A percentile compares a stretch with the other conserved stretches of the same genome.
Conservation (phyloP, 2,797 vertebrate genomes). For the Diplodus puntazzo region DNA sequence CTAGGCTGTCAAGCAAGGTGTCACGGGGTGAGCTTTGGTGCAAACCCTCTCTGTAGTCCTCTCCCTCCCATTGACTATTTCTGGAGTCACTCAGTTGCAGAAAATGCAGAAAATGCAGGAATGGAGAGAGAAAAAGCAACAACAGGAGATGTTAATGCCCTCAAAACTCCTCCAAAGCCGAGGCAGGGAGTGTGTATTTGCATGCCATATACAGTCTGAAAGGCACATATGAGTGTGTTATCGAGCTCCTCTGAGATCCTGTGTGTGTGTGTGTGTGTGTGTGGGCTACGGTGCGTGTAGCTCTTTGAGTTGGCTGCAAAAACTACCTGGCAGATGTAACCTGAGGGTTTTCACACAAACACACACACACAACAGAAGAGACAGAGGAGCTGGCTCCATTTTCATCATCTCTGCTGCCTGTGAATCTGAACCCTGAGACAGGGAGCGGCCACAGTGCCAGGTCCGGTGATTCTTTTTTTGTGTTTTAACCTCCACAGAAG, state of each 20-base stretch:
- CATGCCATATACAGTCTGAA: constrained; percentile 36
- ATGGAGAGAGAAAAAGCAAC: background rate
- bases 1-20: constrained; percentile 59
- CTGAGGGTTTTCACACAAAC: constrained; percentile 60
- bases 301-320: constrained; percentile 49
- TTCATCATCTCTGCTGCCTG: constrained; percentile 53
- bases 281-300: background rate
- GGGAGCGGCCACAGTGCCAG: constrained; percentile 37
- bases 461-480: constrained; percentile 15
- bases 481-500: constrained; percentile 45
- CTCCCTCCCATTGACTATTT: constrained; percentile 57
- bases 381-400: constrained; percentile 54
- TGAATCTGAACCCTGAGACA: constrained; percentile 48
- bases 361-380: constrained; percentile 40
- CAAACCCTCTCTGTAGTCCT: constrained; percentile 46
- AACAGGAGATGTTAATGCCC: constrained; percentile 16
- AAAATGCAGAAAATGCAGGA: constrained; percentile 28
- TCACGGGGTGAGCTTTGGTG: constrained; percentile 51
- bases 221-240: constrained; percentile 36
- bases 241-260: constrained; percentile 20
- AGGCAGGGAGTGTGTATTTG: constrained; percentile 18
- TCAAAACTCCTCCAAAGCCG: constrained; percentile 32
- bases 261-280: constrained; percentile 29
- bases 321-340: constrained; percentile 68
- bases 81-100: constrained; percentile 55